These are phyloP conservation scores for Rhagonycha lutea DNA, from an alignment of 2,888 invertebrate species.

Conservation along the genomic window DNA sequence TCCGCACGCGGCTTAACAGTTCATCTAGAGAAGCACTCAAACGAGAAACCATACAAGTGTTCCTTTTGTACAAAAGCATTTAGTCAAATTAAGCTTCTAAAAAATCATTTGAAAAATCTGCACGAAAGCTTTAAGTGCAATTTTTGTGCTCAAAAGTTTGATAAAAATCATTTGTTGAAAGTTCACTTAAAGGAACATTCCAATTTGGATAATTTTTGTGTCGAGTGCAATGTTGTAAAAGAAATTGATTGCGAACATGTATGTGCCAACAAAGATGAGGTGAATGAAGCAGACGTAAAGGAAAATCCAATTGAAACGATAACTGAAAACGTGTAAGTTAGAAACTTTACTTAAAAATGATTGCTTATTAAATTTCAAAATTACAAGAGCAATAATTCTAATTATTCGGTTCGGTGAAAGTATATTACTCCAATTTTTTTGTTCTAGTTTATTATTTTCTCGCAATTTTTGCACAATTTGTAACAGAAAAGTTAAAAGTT, in stretches of 20 bases:
- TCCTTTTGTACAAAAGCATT: constrained; percentile 36
- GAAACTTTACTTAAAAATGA: too few relatives aligned
- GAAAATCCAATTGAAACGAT: neutral
- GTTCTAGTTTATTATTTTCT: neutral
- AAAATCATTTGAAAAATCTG: constrained; percentile 33
- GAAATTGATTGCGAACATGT: neutral
- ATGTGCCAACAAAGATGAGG: neutral
- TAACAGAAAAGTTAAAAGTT: constrained; percentile 36
- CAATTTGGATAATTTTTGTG: neutral
- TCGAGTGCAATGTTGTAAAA: neutral
- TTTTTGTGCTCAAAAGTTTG: neutral
- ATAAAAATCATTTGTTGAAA: neutral
- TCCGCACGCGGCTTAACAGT: constrained; percentile 37
- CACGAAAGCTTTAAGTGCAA: neutral
- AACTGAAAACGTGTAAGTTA: neutral
- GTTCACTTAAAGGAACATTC: neutral
- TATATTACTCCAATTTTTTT: neutral
- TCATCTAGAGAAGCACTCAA: constrained; percentile 39
- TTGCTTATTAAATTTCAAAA: too few relatives aligned
- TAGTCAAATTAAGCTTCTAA: constrained; percentile 29
- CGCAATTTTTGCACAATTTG: constrained; percentile 39
- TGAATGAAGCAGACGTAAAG: neutral
- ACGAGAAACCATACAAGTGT: constrained; percentile 36
- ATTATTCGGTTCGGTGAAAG: too few relatives aligned
- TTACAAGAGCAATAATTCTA: too few relatives aligned